Evolutionary conservation across 2,888 invertebrate species (phyloP).

Genomic region (Bombylius major): DNA sequence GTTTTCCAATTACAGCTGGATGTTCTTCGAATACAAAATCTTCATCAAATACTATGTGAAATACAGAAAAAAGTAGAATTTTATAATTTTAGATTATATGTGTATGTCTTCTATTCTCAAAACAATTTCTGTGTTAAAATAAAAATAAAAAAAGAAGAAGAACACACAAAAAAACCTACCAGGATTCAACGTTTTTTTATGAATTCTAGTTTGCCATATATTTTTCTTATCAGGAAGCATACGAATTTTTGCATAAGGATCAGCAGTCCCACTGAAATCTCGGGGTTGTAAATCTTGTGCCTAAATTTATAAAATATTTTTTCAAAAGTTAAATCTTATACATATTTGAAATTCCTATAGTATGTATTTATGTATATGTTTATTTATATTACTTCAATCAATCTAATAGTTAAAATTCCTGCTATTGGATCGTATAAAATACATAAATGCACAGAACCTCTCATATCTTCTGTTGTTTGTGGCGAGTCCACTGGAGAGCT

Average conservation of each 20-base stretch:
- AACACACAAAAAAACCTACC: slow-evolving; percentile 27
- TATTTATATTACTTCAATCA: slow-evolving; percentile 43
- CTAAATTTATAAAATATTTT: slow-evolving; percentile 20
- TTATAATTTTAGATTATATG: neutral
- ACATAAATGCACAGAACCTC: slow-evolving; percentile 50
- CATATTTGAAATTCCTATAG: neutral
- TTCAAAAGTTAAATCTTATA: no score
- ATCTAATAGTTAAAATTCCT: slow-evolving; percentile 47
- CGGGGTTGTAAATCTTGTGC: slow-evolving; percentile 45
- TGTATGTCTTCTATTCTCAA: neutral
- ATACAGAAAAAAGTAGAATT: neutral
- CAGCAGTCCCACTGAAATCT: slow-evolving; percentile 47
- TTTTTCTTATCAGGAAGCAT: slow-evolving; percentile 47
- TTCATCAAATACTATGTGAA: slow-evolving; percentile 47
- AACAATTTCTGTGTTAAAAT: no score
- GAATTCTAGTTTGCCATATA: slow-evolving; percentile 50
- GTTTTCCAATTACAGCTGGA: slow-evolving; percentile 39
- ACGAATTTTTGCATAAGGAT: slow-evolving; percentile 54
- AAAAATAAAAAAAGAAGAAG: no score
- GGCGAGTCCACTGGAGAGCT: slow-evolving; percentile 26
- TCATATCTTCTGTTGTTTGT: slow-evolving; percentile 37
- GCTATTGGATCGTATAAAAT: slow-evolving; percentile 49
- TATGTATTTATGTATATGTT: no score
- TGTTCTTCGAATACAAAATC: slow-evolving; percentile 53
- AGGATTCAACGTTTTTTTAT: slow-evolving; percentile 51